Base-by-base conservation (phyloP, 2,888 invertebrate genomes). In the Leptothorax acervorum region DNA sequence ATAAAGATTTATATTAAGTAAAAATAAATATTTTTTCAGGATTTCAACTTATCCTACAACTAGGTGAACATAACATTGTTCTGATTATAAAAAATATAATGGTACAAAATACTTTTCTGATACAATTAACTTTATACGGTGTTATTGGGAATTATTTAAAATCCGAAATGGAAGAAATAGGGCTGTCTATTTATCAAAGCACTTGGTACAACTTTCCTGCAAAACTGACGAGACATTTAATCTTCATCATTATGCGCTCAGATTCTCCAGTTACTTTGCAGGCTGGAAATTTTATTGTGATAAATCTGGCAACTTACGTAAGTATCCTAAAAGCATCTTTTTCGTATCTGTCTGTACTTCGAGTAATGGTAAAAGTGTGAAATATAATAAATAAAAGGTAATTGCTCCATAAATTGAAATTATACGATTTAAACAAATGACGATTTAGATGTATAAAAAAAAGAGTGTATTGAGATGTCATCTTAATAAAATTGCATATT, bases 181-280 rank as follows among this genome's bases (percentile, higher is more conserved):
- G 84, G 15, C 57, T 75, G 35, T 86, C 88, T 55, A 62, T 88
- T 11, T 91, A 89, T 76, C 87, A 83, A 15, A 90, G 88, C 39
- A 66, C 85, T 12, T 90, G 90, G 90, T 88, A 87, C 45, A 63
- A 88, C 23, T 78, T 90, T 70, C 89, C 90, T 3, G 35, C 68
- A 8, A 15, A 70, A 23, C 18, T 90, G 53, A 85, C 74, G 8
- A 87, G 70, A 53, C 82, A 88, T 60, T 60, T 90, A 3, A 63
- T 88, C n/a, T 89, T 91, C 53, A 78, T 90, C 6, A 88, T 91
- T 88, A 87, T 90, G 86, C 81, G 90, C n/a, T 85, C 86, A 6
- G 87, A 90, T 66, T 68, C 83, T 11, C 86, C 89, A 6, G 83
- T 89, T 8, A 66, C 85, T 63, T 78, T 89, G 11, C 85, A 87